Percentiles rank a stretch among this genome's conserved stretches.
Evolutionary conservation across 2,113 vertebrate genomes (phyloP).

Genomic region (Petromus typicus): DNA sequence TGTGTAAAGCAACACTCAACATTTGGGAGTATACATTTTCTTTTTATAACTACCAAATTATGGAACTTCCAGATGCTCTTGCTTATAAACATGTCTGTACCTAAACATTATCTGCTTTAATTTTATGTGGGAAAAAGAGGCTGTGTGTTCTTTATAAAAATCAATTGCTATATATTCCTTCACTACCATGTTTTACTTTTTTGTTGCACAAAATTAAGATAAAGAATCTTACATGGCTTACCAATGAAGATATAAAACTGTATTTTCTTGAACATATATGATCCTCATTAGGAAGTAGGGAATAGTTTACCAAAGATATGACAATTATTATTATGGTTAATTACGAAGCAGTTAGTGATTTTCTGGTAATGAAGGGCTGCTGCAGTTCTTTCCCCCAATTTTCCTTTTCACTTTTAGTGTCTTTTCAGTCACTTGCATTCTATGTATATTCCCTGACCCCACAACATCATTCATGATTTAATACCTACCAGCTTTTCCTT

Average conservation of each 20-base stretch:
- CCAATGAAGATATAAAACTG: neutral
- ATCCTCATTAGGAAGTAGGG: neutral
- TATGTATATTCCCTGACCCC: neutral
- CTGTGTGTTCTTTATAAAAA: neutral
- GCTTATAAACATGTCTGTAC: conserved; percentile 40
- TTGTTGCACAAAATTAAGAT: neutral
- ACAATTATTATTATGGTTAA: neutral
- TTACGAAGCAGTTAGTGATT: neutral
- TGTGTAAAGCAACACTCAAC: neutral
- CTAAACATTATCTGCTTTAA: conserved; percentile 50
- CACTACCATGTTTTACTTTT: neutral
- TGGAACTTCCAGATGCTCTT: conserved; percentile 24
- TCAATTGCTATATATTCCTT: neutral
- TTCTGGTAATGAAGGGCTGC: neutral
- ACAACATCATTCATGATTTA: neutral
- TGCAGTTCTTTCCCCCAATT: neutral
- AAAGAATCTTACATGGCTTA: neutral
- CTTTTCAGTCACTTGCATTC: neutral
- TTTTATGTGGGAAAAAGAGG: neutral
- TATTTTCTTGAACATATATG: neutral
- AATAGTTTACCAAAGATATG: neutral
- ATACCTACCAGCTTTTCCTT: neutral
- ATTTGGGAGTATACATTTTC: neutral
- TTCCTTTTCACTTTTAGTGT: neutral
- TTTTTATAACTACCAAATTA: conserved; percentile 38